Conservation (phyloP, 1,140 invertebrate species). For the Chrysomallon squamiferum region DNA sequence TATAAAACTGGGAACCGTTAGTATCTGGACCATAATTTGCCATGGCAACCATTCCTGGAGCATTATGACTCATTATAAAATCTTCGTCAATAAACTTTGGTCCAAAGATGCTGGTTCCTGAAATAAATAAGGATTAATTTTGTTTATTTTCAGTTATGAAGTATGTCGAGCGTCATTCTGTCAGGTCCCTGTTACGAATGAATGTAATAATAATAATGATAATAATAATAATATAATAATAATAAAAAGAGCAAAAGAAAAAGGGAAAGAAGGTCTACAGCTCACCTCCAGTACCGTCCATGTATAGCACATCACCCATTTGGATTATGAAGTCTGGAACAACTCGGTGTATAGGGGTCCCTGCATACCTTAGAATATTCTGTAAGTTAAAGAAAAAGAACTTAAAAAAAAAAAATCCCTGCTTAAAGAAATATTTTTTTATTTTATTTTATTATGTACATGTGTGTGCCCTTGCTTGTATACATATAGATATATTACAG, state of each 20-base stretch:
- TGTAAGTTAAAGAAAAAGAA: not conserved
- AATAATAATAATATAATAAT: not conserved
- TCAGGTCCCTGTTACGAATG: too few relatives aligned
- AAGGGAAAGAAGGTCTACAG: not conserved
- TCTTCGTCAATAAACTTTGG: slow-evolving; percentile 73
- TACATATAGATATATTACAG: too few relatives aligned
- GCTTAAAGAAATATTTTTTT: too few relatives aligned
- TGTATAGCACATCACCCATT: slow-evolving; percentile 62
- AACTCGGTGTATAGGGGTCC: slow-evolving; percentile 50
- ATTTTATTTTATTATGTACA: too few relatives aligned
- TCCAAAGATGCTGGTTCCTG: slow-evolving; percentile 90
- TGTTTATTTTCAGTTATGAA: too few relatives aligned
- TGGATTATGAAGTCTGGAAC: slow-evolving; percentile 64
- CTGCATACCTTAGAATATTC: slow-evolving; percentile 21
- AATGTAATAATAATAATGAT: not conserved
- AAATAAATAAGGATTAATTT: slow-evolving; percentile 4
- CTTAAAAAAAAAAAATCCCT: too few relatives aligned
- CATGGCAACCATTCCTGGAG: slow-evolving; percentile 55
- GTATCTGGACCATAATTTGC: slow-evolving; percentile 57
- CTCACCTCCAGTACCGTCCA: slow-evolving; percentile 63
- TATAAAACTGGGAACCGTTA: slow-evolving; percentile 63
- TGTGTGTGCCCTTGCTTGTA: too few relatives aligned
- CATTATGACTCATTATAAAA: slow-evolving; percentile 48
- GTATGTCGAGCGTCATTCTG: too few relatives aligned
- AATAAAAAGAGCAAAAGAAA: too few relatives aligned